Base-by-base conservation (phyloP, 2,113 vertebrate genomes). In the Zonotrichia leucophrys region DNA sequence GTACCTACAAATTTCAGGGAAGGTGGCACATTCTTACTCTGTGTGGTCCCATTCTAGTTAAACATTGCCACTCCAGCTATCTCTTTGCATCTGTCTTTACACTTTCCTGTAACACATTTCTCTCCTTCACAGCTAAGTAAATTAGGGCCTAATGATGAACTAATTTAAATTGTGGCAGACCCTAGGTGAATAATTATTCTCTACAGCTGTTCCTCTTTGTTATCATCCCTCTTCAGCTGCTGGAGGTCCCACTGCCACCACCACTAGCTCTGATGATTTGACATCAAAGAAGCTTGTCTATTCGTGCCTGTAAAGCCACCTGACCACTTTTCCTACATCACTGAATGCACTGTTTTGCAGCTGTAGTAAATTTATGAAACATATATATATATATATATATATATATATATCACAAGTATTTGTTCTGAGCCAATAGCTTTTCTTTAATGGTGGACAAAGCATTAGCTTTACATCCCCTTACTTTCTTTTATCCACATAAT, bases 51-150 rank as follows among this genome's bases (percentile, higher is more conserved):
- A 8, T 53, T 74, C 68, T 39, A 16, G 21, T 68, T 62, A 75
- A 74, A 73, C 44, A 33, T 31, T 44, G 19, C 41, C n/a, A 14
- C 14, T 70, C 31, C 66, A 73, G 24, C 53, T 46, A 14, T 15
- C 30, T 24, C 35, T 62, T 59, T 62, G n/a, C 73, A 74, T 37
- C 59, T 52, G 60, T 35, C 49, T 79, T 44, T 44, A 75, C 22
- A 5, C 33, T 41, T 59, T 18, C 30, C n/a, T 28, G 37, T 42
- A 37, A 52, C 2, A 1, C 0, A 0, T 15, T 35, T 15, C 24
- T 17, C 53, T 66, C 1, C 0, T 13, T 68, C 37, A 19, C 25
- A 58, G 50, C 50, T 33, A 33, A 52, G 41, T 27, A 41, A 64
- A 30, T 39, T 15, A 11, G 42, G 52, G 30, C 50, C 30, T 5